Evolutionary conservation across 1,140 invertebrate genomes (phyloP).

Genomic region (Periplaneta americana): DNA sequence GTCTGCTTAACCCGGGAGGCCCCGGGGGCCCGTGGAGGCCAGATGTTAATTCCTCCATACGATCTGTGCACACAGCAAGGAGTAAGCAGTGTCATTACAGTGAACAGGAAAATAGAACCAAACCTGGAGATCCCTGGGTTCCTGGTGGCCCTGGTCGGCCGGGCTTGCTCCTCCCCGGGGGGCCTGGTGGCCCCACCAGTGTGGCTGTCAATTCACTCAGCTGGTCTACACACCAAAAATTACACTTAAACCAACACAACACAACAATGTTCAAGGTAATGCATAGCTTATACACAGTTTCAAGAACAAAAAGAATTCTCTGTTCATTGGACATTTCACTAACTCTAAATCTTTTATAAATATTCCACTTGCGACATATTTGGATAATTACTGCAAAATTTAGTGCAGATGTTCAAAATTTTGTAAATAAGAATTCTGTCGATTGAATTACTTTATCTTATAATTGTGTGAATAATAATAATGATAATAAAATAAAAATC

Average conservation of each 20-base stretch:
- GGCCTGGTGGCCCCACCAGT: constrained; percentile 53
- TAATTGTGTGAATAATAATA: too few relatives aligned
- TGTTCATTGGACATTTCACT: too few relatives aligned
- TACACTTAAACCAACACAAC: background rate
- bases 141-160: constrained; percentile 54
- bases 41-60: constrained; percentile 45
- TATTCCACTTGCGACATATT: too few relatives aligned
- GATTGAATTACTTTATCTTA: too few relatives aligned
- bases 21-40: constrained; percentile 46
- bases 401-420: too few relatives aligned
- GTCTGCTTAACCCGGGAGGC: constrained; percentile 37
- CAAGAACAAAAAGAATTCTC: too few relatives aligned
- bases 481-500: too few relatives aligned
- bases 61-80: constrained; percentile 38
- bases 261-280: too few relatives aligned
- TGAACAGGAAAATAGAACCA: background rate
- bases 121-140: constrained; percentile 54
- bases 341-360: too few relatives aligned
- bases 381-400: too few relatives aligned
- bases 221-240: constrained; percentile 40
- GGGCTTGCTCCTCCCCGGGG: constrained; percentile 47
- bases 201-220: constrained; percentile 50
- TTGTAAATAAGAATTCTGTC: too few relatives aligned
- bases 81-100: background rate
- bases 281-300: too few relatives aligned